phyloP scores from a whole-genome alignment of 2,797 vertebrate genomes.

The Orestias chungarensis region DNA sequence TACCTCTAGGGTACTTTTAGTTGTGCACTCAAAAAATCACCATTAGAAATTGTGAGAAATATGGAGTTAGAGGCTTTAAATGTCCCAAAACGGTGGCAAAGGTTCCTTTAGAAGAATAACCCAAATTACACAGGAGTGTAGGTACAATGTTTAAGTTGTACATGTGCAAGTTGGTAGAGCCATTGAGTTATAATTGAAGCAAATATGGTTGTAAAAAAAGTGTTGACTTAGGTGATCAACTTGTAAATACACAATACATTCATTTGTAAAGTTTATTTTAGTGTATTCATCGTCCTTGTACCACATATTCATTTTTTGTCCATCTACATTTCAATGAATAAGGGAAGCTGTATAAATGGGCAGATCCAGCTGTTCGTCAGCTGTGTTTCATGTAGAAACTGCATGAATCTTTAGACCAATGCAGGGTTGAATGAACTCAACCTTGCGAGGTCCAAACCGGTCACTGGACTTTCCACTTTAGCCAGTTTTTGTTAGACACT shows the following conservation, averaged over 20 bases:
- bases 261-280: not conserved
- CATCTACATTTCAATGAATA: conserved; percentile 13
- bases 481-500: conserved; percentile 18
- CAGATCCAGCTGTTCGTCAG: conserved; percentile 1
- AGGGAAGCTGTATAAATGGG: conserved; percentile 1
- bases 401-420: conserved; percentile 17
- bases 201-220: not conserved
- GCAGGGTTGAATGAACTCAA: conserved; percentile 6
- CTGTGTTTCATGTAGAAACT: not conserved
- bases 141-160: no score
- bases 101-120: no score
- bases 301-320: not conserved
- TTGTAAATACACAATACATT: not conserved
- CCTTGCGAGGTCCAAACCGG: conserved; percentile 3
- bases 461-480: conserved; percentile 48
- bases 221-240: not conserved
- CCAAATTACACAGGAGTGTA: no score
- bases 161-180: no score
- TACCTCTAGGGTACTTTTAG: not conserved
- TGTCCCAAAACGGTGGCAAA: no score
- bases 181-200: no score
- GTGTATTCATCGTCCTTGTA: not conserved
- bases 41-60: no score
- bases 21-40: no score
- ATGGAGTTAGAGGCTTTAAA: no score